phyloP scores from a whole-genome alignment of 1,140 invertebrate species.

The Thaumetopoea pityocampa region DNA sequence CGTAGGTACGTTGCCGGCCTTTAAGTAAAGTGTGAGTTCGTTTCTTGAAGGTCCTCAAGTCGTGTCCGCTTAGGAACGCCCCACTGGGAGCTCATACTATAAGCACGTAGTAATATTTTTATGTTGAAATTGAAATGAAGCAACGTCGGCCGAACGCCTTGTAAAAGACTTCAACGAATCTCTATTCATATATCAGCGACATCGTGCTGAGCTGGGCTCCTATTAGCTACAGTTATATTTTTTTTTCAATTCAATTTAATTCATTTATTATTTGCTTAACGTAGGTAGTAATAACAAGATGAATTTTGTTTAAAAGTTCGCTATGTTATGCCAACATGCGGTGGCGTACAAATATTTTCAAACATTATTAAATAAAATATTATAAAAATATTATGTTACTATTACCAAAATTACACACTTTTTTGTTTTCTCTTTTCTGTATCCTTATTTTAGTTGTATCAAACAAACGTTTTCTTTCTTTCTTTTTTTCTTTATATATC shows the following conservation, averaged over 20 bases:
- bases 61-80: background rate
- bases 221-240: background rate
- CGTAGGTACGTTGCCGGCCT: too few species aligned
- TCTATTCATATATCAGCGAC: background rate
- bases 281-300: slow-evolving; percentile 4
- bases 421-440: too few species aligned
- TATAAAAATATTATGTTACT: too few species aligned
- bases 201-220: background rate
- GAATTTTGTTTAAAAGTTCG: slow-evolving; percentile 5
- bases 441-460: too few species aligned
- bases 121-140: background rate
- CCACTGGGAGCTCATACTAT: background rate
- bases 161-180: slow-evolving; percentile 32
- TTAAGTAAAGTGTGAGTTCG: too few species aligned
- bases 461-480: too few species aligned
- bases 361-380: too few species aligned
- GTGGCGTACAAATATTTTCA: too few species aligned
- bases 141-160: slow-evolving; percentile 7
- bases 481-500: too few species aligned
- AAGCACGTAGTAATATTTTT: background rate
- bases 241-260: background rate
- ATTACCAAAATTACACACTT: too few species aligned
- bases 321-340: too few species aligned
- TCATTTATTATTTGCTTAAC: background rate
- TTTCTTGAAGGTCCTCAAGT: too few species aligned